Percentiles rank a stretch among this genome's conserved stretches.
These are phyloP conservation scores for Emydura subglobosa DNA, from an alignment of 2,113 vertebrate species.

Conservation along the genomic window DNA sequence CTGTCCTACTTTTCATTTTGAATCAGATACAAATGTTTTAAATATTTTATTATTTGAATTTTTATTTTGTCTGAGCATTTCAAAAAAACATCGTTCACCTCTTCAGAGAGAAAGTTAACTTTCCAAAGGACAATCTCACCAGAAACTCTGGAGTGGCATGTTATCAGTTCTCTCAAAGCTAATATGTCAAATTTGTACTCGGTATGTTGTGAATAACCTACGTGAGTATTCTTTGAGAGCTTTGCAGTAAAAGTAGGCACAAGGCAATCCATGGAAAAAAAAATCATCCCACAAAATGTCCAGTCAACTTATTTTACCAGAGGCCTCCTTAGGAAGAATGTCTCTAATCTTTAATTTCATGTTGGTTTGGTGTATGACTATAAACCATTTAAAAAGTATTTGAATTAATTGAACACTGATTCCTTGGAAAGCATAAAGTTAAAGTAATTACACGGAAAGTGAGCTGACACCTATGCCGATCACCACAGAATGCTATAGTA, in stretches of 20 bases:
- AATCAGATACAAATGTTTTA: background rate
- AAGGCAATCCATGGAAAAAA: background rate
- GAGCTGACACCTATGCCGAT: background rate
- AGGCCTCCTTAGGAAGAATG: background rate
- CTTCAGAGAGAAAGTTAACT: background rate
- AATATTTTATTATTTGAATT: background rate
- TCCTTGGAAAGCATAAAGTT: background rate
- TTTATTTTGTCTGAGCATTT: background rate
- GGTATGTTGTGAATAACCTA: background rate
- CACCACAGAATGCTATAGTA: background rate
- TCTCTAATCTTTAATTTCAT: background rate
- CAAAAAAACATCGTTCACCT: background rate
- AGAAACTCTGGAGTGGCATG: background rate
- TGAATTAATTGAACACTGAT: background rate
- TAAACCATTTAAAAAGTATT: background rate
- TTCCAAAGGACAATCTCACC: background rate
- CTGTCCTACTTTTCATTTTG: background rate
- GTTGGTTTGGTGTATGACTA: background rate
- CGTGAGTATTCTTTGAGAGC: background rate
- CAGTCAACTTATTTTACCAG: background rate
- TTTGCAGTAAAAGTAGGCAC: background rate
- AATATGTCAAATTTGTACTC: background rate
- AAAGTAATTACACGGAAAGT: background rate
- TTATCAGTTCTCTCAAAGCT: background rate
- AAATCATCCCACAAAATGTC: background rate